Conservation (phyloP, 2,888 invertebrate species). For the Amblyjoppa fuscipennis region DNA sequence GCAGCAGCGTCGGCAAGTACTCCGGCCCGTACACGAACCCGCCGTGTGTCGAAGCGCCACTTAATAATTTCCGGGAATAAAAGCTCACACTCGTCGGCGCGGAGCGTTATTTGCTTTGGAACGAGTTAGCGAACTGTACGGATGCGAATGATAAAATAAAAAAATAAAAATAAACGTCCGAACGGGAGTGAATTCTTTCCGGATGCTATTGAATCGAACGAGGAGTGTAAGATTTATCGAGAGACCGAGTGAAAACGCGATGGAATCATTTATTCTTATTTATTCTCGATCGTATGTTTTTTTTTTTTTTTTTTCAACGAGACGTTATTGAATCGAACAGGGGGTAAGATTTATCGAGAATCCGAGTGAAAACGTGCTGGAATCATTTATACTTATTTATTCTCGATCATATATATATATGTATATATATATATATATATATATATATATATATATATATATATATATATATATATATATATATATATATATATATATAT, state of each 20-base stretch:
- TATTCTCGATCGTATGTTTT: not conserved
- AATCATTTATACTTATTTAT: not conserved
- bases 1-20: not conserved
- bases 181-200: no score
- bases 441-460: not conserved
- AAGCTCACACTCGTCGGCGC: constrained; percentile 1
- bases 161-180: not conserved
- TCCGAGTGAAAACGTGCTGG: not conserved
- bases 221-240: no score
- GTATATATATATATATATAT: no score
- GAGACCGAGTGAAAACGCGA: not conserved
- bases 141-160: not conserved
- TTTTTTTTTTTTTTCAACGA: no score
- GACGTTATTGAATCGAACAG: no score
- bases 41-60: constrained; percentile 39
- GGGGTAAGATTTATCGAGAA: not conserved
- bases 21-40: constrained; percentile 10
- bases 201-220: no score
- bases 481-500: no score
- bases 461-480: not conserved
- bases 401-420: not conserved
- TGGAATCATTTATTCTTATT: not conserved
- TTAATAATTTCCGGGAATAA: constrained; percentile 56
- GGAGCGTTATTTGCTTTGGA: not conserved
- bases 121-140: not conserved